phyloP scores from a whole-genome alignment of 2,797 vertebrate genomes.

The Artibeus jamaicensis region DNA sequence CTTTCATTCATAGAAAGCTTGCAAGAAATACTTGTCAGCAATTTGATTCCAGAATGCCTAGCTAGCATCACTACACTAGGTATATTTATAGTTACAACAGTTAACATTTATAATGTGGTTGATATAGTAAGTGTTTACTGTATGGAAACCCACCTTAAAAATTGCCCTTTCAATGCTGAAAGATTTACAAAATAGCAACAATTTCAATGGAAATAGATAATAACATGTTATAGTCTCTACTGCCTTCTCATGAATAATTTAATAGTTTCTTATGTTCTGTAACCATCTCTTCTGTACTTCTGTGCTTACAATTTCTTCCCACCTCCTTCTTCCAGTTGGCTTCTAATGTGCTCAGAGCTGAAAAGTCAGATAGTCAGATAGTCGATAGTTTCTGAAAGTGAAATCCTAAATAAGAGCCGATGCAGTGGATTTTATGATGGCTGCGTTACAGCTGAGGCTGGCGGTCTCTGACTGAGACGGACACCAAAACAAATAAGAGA shows the following conservation, averaged over 20 bases:
- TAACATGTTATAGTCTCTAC: not conserved
- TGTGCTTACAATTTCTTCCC: not conserved
- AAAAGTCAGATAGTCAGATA: not conserved
- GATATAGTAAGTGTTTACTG: not conserved
- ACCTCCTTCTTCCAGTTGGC: not conserved
- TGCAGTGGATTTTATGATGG: not conserved
- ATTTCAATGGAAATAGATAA: not conserved
- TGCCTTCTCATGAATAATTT: not conserved
- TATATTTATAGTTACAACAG: not conserved
- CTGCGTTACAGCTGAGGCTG: not conserved
- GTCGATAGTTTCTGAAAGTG: not conserved
- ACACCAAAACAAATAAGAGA: slow-evolving; percentile 2
- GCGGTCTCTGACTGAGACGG: not conserved
- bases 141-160: not conserved
- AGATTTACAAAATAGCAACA: slow-evolving; percentile 2
- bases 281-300: not conserved
- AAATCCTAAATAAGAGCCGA: not conserved
- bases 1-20: not conserved
- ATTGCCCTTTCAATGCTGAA: not conserved
- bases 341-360: not conserved
- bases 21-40: not conserved
- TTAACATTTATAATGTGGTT: not conserved
- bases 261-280: not conserved
- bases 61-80: not conserved
- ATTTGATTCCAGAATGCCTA: not conserved